Percentiles rank a stretch among this genome's conserved stretches.
Evolutionary conservation across 2,797 vertebrate genomes (phyloP).

Genomic region (Sebastes hubbsi): DNA sequence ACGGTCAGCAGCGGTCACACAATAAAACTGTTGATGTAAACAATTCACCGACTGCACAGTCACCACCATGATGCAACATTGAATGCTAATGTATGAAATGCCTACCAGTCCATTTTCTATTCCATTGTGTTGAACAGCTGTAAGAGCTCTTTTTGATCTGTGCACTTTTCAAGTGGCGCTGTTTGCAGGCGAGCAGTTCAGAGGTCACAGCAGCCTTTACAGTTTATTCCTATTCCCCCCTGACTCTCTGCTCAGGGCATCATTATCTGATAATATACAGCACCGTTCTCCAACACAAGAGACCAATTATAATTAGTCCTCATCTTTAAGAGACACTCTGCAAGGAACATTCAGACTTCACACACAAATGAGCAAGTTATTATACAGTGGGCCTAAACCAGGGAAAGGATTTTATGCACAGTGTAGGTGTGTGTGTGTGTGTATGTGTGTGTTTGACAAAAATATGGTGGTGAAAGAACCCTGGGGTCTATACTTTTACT

Average conservation of each 20-base stretch:
- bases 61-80: neutral
- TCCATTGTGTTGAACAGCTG: neutral
- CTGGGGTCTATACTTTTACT: neutral
- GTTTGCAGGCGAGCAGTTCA: constrained; percentile 5
- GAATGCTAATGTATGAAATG: constrained; percentile 23
- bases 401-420: neutral
- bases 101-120: neutral
- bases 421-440: neutral
- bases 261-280: constrained; percentile 9
- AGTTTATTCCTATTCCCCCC: neutral
- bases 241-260: neutral
- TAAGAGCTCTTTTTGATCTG: neutral
- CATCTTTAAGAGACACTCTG: neutral
- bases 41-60: constrained; percentile 20
- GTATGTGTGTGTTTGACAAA: neutral
- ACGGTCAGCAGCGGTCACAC: neutral
- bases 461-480: neutral
- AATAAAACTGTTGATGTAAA: constrained; percentile 34
- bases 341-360: neutral
- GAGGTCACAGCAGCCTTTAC: constrained; percentile 17
- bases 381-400: neutral
- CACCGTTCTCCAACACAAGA: constrained; percentile 1
- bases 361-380: constrained; percentile 4
- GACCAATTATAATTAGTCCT: constrained; percentile 33
- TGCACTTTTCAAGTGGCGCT: neutral